A percentile compares a stretch with the other conserved stretches of the same genome.
Conservation (phyloP, 23 tunicate genomes). For the Phallusia fumigata region DNA sequence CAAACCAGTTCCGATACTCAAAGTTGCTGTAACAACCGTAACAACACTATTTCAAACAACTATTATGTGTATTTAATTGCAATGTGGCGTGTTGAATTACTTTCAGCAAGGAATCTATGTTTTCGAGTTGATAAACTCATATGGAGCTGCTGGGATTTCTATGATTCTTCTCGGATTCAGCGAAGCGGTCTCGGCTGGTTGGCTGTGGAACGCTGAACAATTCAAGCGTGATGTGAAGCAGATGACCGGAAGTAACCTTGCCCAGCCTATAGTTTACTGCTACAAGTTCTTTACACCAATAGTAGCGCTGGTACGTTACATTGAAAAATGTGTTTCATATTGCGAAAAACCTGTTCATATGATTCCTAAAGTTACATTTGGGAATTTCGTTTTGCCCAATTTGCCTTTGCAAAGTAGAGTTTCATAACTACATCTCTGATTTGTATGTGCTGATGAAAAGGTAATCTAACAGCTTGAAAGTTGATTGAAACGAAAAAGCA, state of each 20-base stretch:
- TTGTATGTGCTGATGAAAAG: too few relatives aligned
- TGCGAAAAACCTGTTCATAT: background rate
- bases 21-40: background rate
- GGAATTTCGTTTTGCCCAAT: too few relatives aligned
- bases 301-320: background rate
- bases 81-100: background rate
- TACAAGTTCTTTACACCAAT: background rate
- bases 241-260: slow-evolving; percentile 16
- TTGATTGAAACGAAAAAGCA: too few relatives aligned
- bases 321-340: too few relatives aligned
- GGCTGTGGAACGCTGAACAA: slow-evolving; percentile 15
- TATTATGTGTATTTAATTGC: background rate
- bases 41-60: background rate
- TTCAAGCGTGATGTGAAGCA: slow-evolving; percentile 2
- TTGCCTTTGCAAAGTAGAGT: too few relatives aligned
- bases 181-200: slow-evolving; percentile 6
- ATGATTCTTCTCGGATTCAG: background rate
- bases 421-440: too few relatives aligned
- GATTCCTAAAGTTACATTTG: background rate
- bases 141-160: background rate
- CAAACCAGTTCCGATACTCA: background rate
- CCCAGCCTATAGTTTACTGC: background rate
- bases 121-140: background rate
- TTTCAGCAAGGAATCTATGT: slow-evolving; percentile 4
- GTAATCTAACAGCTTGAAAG: too few relatives aligned